Base-by-base conservation (phyloP, 2,888 invertebrate genomes). In the Lamproptera curius region DNA sequence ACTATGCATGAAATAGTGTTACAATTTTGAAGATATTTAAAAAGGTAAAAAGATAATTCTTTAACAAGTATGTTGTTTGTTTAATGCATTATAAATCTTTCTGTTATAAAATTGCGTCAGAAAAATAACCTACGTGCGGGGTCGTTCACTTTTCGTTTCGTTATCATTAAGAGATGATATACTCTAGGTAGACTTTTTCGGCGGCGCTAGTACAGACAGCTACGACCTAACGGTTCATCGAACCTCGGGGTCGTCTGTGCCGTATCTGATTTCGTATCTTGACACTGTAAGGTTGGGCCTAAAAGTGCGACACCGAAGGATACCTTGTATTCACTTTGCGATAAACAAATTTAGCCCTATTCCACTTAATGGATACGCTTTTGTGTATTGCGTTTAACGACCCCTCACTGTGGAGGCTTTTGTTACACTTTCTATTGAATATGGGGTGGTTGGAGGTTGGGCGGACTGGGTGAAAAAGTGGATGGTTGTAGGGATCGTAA, bases 181-280 rank as follows among this genome's bases (percentile, higher is more conserved):
- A n/a, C n/a, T 26, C n/a, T 33, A 17, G 31, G 14, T 17, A 31
- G 20, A n/a, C 36, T 38, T 34, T 39, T 42, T 43, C 34, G 42
- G 15, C 16, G 23, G n/a, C n/a, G n/a, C n/a, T n/a, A n/a, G 8
- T 40, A 42, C 20, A 23, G 20, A 23, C 26, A 16, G 16, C 26
- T 16, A 1, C 23, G 39, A 35, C 13, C 16, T 17, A 14, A 8
- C 14, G 34, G 16, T 34, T 6, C 39, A 33, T 17, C 28, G 43
- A 39, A 14, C 48, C 26, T 1, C 26, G 26, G 26, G 48, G 42
- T 48, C 48, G 43, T 48, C 43, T 37, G 16, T 38, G 16, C 16
- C 28, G 13, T 13, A 46, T 40, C 35, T 16, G 31, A 35, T 33
- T 20, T 20, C 20, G 28, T 35, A 33, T n/a, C n/a, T n/a, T 38